Base-by-base conservation (phyloP, 30 jellyfish, hydroid and myxozoan genomes). In the Turritopsis rubra region DNA sequence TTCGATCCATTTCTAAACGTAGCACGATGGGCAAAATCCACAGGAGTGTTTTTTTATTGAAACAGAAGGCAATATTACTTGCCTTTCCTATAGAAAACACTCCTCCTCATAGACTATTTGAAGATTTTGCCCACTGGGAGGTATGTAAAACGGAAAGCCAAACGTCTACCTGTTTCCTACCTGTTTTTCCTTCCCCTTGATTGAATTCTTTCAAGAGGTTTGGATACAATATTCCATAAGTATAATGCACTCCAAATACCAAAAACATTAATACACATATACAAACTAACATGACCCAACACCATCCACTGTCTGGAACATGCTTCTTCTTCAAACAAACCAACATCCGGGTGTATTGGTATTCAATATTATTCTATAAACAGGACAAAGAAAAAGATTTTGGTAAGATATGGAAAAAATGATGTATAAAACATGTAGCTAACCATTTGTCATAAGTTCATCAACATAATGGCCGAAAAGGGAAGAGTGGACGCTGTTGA, bases 231-330 rank as follows among this genome's bases (percentile, higher is more conserved):
- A 89, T 94, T 1, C 99, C 99, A 79, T 79, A 93, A 25, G 99
- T 89, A 75, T 93, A 93, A 93, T 93, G 99, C 89, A 93, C 88
- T 19, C 99, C 99, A 87, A 93, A 88, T 1, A 87, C 89, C 88
- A 93, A 66, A 73, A 93, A 93, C 81, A 89, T 93, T 18, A 88
- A 73, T 7, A 87, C 81, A 54, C 96, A 88, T 79, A 87, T 73
- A 52, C 88, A 91, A 22, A 88, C 16, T 28, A 93, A 82, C 22
- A 93, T 91, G 1, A 88, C 81, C 94, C 91, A 88, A 52, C 86
- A 80, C 86, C 86, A 54, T 16, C 86, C 86, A 8, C 24, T 52
- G 25, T 80, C 86, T 80, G 79, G 52, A 27, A 26, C 27, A 66
- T 66, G 76, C 8, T 26, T 66, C 17, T 17, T 26, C 17, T 66